Base-by-base conservation (phyloP, 2,113 vertebrate species). In the Varanus komodoensis region DNA sequence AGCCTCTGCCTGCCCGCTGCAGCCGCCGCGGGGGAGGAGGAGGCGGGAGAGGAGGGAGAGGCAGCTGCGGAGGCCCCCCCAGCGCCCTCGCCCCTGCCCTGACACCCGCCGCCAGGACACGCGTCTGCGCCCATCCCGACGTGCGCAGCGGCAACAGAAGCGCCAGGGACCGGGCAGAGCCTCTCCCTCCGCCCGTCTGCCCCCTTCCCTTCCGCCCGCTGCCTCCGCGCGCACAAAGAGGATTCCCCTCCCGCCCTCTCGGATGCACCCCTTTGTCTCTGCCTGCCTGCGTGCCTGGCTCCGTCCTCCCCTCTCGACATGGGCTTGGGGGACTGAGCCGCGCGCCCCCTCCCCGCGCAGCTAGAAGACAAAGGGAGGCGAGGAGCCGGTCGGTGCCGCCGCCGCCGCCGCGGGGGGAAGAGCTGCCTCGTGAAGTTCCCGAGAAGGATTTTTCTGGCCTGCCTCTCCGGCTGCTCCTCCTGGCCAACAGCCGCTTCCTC, bases 21-120 rank as follows among this genome's bases (percentile, higher is more conserved):
- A 0, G 83, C 17, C 4, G n/a, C 57, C 4, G 44, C 64, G 48
- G 73, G 90, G 84, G 89, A 23, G 29, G 25, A 68, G 29, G 89
- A n/a, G 15, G 83, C 92, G 27, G 89, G 8, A 34, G 89, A 64
- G 0, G 89, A 73, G 29, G 57, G 1, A n/a, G 7, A 48, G 29
- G 32, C n/a, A 67, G 57, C 90, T 34, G 38, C 38, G 2, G 38
- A 44, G 38, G 38, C 38, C 82, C 91, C 86, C 87, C 90, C 21
- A 23, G 68, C 93, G n/a, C 91, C 29, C 94, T 93, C 95, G 95
- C 89, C 91, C 89, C 89, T 87, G 38, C 38, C 68, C 89, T 86
- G 89, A 44, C 38, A 44, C 38, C 38, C 89, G 50, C 80, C 87
- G 21, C 50, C n/a, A 34, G 8, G 32, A 89, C 82, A 85, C 91